phyloP scores from a whole-genome alignment of 2,888 invertebrate genomes.

The Ditula angustiorana region DNA sequence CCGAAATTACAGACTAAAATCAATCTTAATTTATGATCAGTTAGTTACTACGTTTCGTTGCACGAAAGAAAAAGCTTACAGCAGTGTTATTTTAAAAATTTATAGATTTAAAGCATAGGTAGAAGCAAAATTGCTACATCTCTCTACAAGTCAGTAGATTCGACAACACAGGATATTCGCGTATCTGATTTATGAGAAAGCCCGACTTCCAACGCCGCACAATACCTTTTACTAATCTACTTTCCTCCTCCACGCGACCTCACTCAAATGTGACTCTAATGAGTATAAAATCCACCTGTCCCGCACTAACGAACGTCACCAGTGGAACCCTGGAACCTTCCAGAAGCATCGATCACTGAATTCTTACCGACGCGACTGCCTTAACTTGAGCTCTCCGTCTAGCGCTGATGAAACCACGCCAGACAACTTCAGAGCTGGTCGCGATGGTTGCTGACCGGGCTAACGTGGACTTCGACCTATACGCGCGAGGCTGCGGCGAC shows the following conservation, averaged over 20 bases:
- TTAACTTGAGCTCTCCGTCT: neutral
- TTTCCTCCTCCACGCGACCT: neutral
- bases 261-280: slow-evolving; percentile 20
- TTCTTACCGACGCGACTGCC: neutral
- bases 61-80: too few relatives aligned
- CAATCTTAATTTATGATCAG: too few relatives aligned
- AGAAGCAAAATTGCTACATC: too few relatives aligned
- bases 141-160: too few relatives aligned
- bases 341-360: slow-evolving; percentile 20
- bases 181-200: neutral
- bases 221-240: slow-evolving; percentile 7
- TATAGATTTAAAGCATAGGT: too few relatives aligned
- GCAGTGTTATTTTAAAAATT: too few relatives aligned
- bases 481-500: neutral
- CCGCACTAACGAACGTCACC: slow-evolving; percentile 6
- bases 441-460: neutral
- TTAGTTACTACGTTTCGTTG: too few relatives aligned
- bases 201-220: neutral
- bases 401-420: neutral
- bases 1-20: too few relatives aligned
- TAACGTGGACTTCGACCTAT: neutral
- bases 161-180: neutral
- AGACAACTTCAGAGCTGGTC: neutral
- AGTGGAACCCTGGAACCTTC: slow-evolving; percentile 5
- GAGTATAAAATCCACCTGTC: slow-evolving; percentile 30